Evolutionary conservation across 2,888 invertebrate genomes (phyloP), one percentile per base, ranked within the genome.

Genomic region (Pachymerium ferrugineum): DNA sequence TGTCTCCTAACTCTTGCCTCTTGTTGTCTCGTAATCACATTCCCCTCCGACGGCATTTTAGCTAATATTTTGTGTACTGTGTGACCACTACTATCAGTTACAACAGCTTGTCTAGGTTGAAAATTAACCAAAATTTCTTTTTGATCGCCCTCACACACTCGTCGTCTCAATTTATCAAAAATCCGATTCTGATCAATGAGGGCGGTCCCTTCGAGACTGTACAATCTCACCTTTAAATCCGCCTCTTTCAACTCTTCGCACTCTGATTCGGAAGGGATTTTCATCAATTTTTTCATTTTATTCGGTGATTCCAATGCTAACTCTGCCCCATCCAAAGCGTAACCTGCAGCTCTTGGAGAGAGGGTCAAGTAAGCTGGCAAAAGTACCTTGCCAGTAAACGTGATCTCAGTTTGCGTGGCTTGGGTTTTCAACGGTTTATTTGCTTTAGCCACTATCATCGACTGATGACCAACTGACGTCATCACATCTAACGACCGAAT

Each of bases 381-480:
- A 71, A 86, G 81, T n/a, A 88, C 88, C 83, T 88, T 89, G 79
- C 89, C 86, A 78, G 89, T 88, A 80, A 89, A 84, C 80, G 88
- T 88, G 30, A 89, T 87, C 85, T 94, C 94, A 4, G 90, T 94
- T 84, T 95, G 94, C 3, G 94, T 95, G 16, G 94, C 94, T 84
- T 94, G 94, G 0, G 94, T 94, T 82, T 93, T 91, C 94, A 94
- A 94, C 0, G 90, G 69, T 28, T 73, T 74, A 3, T 73, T 47
- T 25, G 72, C 25, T 38, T 74, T 76, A 8, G 74, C 54, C 62
- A 76, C 25, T 14, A 74, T 19, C 28, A 71, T 8, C 29, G 74
- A 47, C 31, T 31, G 72, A 33, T 75, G 25, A 12, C 38, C 35
- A 16, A 54, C 54, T 6, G 74, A 71, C 12, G 69, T 42, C 54